These are phyloP conservation scores for Scomber colias DNA, from an alignment of 2,113 vertebrate genomes.

Conservation along the genomic window DNA sequence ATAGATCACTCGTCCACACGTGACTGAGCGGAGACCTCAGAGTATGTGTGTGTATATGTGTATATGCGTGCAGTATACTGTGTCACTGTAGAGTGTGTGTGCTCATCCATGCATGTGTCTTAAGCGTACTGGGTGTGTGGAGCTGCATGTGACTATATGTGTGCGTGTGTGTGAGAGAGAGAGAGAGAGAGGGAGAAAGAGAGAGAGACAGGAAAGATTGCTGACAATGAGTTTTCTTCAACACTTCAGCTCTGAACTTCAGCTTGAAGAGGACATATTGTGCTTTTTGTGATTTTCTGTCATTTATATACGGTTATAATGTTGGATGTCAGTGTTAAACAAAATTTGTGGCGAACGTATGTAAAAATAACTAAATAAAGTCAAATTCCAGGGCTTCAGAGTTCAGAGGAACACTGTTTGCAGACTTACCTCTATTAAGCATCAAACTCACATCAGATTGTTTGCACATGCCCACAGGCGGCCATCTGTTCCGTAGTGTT, in stretches of 20 bases:
- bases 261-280: too few species aligned
- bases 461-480: too few species aligned
- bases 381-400: too few species aligned
- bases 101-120: constrained; percentile 34
- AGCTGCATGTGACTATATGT: constrained; percentile 25
- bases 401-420: too few species aligned
- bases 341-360: too few species aligned
- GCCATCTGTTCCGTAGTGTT: too few species aligned
- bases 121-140: constrained; percentile 5
- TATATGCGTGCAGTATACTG: not conserved
- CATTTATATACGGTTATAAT: too few species aligned
- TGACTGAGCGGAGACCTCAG: constrained; percentile 45
- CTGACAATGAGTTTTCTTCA: constrained; percentile 22
- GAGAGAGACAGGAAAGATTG: constrained; percentile 10
- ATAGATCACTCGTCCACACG: constrained; percentile 46
- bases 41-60: constrained; percentile 28
- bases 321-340: too few species aligned
- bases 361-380: too few species aligned
- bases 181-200: not conserved
- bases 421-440: too few species aligned
- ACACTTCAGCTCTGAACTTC: constrained; percentile 6
- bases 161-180: constrained; percentile 3
- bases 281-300: too few species aligned
- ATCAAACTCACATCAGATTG: too few species aligned
- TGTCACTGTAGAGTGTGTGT: constrained; percentile 14